Evolutionary conservation across 2,888 invertebrate species (phyloP).

Genomic region (Carabus problematicus): DNA sequence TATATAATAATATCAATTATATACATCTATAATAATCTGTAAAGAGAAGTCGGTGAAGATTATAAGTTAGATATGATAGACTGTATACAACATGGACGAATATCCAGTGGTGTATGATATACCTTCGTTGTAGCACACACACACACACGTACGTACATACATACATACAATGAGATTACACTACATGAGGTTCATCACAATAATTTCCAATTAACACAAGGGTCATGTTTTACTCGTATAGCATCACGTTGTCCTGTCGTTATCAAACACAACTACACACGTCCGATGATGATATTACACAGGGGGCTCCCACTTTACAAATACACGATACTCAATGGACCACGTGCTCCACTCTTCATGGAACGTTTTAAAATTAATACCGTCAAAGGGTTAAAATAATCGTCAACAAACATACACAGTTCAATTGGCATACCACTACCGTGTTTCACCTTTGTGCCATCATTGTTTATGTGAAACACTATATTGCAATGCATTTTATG

Average conservation of each 20-base stretch:
- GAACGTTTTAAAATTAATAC: slow-evolving; percentile 13
- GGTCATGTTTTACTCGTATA: slow-evolving; percentile 40
- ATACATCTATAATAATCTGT: no score
- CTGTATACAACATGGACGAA: no score
- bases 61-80: no score
- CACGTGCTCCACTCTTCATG: not conserved
- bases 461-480: no score
- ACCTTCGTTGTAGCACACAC: no score
- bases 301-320: not conserved
- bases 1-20: no score
- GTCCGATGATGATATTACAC: not conserved
- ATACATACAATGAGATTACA: slow-evolving; percentile 28
- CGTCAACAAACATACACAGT: not conserved
- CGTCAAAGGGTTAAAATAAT: slow-evolving; percentile 4
- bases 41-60: no score
- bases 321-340: not conserved
- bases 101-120: not conserved
- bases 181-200: slow-evolving; percentile 39
- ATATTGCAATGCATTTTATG: no score
- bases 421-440: no score
- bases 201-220: slow-evolving; percentile 43
- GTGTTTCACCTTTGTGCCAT: no score
- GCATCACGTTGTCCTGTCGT: slow-evolving; percentile 7
- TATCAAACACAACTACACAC: not conserved
- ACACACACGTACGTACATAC: no score